Evolutionary conservation across 2,113 vertebrate species (phyloP).

Genomic region (Athene noctua): DNA sequence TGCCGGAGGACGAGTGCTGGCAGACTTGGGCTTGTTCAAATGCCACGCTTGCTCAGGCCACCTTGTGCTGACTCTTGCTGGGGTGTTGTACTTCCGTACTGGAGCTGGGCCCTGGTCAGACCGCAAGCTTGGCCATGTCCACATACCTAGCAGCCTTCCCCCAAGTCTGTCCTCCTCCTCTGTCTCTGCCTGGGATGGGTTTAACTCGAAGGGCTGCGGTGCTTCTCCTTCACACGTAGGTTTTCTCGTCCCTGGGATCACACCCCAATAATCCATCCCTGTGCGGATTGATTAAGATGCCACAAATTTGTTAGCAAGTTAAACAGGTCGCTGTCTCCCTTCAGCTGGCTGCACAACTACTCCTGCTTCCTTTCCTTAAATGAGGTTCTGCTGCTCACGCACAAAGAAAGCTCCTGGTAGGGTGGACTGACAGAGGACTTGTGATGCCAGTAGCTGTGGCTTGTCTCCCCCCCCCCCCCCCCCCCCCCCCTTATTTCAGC

Average conservation of each 20-base stretch:
- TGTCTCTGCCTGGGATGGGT: neutral
- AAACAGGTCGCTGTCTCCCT: neutral
- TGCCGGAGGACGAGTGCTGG: neutral
- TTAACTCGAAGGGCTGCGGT: neutral
- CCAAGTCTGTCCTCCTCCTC: neutral
- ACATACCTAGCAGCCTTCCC: neutral
- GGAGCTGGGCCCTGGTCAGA: neutral
- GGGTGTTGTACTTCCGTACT: slow-evolving; percentile 28
- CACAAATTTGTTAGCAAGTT: neutral
- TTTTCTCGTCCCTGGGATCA: neutral
- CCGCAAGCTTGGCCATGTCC: neutral
- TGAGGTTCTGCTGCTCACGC: neutral
- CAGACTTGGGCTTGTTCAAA: neutral
- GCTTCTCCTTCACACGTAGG: neutral
- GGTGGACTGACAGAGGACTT: neutral
- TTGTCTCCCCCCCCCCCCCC: neutral
- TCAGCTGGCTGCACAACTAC: neutral
- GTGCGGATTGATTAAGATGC: neutral
- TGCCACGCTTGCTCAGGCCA: slow-evolving; percentile 22
- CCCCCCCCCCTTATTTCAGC: neutral
- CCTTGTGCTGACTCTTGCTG: neutral
- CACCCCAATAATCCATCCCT: neutral
- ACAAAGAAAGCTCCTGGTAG: neutral
- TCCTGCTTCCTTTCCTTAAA: neutral
- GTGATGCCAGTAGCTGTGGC: neutral